Conservation (phyloP, 2,888 invertebrate species). For the Schizotus pectinicornis region DNA sequence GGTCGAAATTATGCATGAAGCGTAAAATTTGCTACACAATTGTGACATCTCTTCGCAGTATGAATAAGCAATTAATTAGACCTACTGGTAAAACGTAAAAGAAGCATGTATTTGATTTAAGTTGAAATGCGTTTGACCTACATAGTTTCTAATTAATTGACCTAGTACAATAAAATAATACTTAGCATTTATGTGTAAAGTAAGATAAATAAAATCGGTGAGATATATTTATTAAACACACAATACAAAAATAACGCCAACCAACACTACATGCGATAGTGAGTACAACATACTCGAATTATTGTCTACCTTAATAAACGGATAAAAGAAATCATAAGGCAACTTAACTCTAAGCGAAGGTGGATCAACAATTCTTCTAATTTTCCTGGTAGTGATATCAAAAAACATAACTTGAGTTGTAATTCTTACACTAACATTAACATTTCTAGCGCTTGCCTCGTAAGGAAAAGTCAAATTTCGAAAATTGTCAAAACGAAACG, state of each 20-base stretch:
- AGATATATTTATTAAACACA: too few relatives aligned
- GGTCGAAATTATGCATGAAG: conserved; percentile 2
- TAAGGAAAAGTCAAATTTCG: conserved; percentile 34
- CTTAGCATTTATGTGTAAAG: too few relatives aligned
- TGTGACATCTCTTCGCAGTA: too few relatives aligned
- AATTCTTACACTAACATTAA: conserved; percentile 29
- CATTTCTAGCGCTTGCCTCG: background rate
- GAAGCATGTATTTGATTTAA: background rate
- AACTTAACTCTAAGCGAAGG: conserved; percentile 64
- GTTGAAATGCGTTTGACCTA: background rate
- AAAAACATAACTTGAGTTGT: conserved; percentile 49
- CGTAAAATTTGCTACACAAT: too few relatives aligned
- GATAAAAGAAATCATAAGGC: conserved; percentile 71
- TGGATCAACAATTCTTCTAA: conserved; percentile 60
- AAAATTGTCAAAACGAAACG: conserved; percentile 40
- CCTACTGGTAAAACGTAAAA: too few relatives aligned
- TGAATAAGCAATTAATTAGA: too few relatives aligned
- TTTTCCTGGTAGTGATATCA: conserved; percentile 61
- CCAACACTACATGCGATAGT: background rate
- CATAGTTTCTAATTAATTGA: conserved; percentile 1
- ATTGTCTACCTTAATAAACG: conserved; percentile 57
- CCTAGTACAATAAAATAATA: conserved; percentile 3
- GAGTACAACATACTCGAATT: conserved; percentile 1
- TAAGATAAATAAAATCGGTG: too few relatives aligned
- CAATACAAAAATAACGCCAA: conserved; percentile 10